A percentile compares a stretch with the other conserved stretches of the same genome.
These are phyloP conservation scores for Dinomys branickii DNA, from an alignment of 2,113 vertebrate genomes.

Conservation along the genomic window DNA sequence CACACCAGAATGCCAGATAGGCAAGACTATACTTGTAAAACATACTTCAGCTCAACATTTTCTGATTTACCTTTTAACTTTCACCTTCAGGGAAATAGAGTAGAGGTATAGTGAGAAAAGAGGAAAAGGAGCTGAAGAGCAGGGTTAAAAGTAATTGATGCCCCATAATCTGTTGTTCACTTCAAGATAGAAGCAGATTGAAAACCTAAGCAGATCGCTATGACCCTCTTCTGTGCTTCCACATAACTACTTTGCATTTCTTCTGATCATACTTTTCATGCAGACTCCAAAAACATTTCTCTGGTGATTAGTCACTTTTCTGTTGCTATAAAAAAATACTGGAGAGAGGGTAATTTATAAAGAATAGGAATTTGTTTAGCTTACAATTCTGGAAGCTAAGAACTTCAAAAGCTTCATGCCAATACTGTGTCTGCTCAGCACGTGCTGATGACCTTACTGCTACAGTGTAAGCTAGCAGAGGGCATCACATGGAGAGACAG, in stretches of 20 bases:
- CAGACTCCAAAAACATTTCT: neutral
- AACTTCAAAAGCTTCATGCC: neutral
- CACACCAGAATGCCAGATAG: neutral
- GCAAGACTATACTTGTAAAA: neutral
- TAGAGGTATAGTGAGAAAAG: neutral
- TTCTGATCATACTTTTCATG: neutral
- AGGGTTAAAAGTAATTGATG: neutral
- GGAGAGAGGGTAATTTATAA: neutral
- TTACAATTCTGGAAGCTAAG: neutral
- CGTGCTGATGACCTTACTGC: neutral
- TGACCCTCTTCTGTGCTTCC: neutral
- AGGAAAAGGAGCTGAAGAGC: neutral
- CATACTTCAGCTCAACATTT: neutral
- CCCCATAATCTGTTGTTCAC: neutral
- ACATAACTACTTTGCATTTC: neutral
- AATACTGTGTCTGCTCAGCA: neutral
- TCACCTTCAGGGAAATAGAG: neutral
- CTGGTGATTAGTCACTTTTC: neutral
- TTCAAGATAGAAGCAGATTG: neutral
- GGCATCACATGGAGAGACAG: neutral
- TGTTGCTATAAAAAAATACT: neutral
- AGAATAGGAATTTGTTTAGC: neutral
- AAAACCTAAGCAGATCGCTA: neutral
- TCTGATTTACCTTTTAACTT: constrained; percentile 6
- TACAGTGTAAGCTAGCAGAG: neutral